Conservation (phyloP, 2,888 invertebrate species). For the Ametastegia equiseti region DNA sequence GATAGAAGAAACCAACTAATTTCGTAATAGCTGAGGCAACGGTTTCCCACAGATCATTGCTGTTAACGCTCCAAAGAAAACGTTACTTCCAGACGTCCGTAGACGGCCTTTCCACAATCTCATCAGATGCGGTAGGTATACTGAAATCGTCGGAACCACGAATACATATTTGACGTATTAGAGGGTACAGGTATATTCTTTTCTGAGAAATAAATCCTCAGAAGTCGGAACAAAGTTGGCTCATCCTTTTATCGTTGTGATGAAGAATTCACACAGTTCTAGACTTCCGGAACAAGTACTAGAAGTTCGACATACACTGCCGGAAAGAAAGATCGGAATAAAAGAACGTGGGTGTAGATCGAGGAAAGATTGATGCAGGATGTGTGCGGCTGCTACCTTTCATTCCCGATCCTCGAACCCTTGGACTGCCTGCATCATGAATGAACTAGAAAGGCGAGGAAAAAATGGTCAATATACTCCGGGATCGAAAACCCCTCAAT, state of each 20-base stretch:
- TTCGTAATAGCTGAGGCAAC: not conserved
- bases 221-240: not conserved
- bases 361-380: not conserved
- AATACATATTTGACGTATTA: not conserved
- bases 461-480: not conserved
- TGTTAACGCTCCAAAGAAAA: not conserved
- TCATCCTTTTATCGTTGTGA: not conserved
- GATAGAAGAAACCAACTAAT: not conserved
- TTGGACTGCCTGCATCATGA: not conserved
- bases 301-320: too few relatives aligned
- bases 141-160: not conserved
- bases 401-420: not conserved
- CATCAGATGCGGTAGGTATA: too few relatives aligned
- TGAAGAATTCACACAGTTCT: not conserved
- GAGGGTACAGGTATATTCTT: not conserved
- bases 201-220: not conserved
- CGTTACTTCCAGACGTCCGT: constrained; percentile 8
- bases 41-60: not conserved
- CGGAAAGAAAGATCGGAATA: not conserved
- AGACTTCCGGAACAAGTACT: not conserved
- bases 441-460: not conserved
- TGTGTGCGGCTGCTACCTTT: not conserved
- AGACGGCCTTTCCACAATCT: not conserved
- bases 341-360: not conserved
- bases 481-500: not conserved